Base-by-base conservation (phyloP, 2,888 invertebrate species). In the Drosophila yooni region DNA sequence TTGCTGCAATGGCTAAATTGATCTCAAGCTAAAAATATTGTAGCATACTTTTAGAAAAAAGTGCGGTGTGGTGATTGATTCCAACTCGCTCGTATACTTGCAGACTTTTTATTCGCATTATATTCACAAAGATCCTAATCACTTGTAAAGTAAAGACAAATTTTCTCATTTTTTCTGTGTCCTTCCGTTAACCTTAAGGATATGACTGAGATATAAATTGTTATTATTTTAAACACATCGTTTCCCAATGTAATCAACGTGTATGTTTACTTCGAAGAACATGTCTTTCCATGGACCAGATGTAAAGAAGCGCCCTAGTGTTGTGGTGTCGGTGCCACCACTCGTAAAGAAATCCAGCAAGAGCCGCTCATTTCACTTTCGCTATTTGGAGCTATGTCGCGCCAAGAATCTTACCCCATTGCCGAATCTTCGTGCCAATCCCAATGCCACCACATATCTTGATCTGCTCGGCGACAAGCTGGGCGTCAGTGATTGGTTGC, bases 391-490 rank as follows among this genome's bases (percentile, higher is more conserved):
- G 71, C 81, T 93, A 10, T 93, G 93, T 70, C 90, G 93, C 3
- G 77, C 92, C 8, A 93, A 92, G 77, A 93, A 93, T 81, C 69
- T 91, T 57, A 77, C 87, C 8, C 92, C 93, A 0, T 61, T 91
- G 27, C 60, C 88, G 0, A 92, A 92, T 27, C 88, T 93, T 15
- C 92, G 92, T 43, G 72, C 83, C 18, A 93, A 92, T 67, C 83
- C 90, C 11, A 92, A 93, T 51, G 94, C 94, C 64, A 94, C 94
- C 25, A 94, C 95, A 57, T 92, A 94, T 48, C 85, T 96, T 72
- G 97, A 97, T 81, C 96, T 97, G 83, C 95, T 95, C 76, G 96
- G 95, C 59, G 97, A 97, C 89, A 95, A 96, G 77, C 94, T 97
- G 58, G 96, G 95, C 86, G 95, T 96, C 73, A 95, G 94, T 72